Conservation (phyloP, 2,113 vertebrate species). For the Gorsachius goisagi region DNA sequence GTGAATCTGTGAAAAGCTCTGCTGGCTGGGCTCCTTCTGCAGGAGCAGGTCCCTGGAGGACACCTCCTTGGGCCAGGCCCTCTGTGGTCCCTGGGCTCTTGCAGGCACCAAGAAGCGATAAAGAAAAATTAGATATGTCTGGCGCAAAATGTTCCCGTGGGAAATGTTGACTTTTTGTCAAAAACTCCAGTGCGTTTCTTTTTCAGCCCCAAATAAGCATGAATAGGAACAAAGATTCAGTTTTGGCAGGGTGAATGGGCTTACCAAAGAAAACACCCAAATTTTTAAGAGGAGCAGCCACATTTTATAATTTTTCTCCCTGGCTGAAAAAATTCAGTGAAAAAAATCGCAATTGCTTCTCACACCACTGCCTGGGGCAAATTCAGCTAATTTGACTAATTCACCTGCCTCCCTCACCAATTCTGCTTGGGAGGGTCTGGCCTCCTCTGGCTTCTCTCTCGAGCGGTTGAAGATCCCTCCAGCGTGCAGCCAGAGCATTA, state of each 20-base stretch:
- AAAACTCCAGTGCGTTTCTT: neutral
- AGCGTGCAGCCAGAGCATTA: accelerated
- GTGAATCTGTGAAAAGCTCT: neutral
- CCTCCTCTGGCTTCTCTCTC: neutral
- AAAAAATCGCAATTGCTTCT: neutral
- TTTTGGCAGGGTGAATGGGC: constrained; percentile 4
- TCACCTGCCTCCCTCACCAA: neutral
- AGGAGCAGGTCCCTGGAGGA: neutral
- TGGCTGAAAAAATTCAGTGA: neutral
- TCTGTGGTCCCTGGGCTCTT: accelerated
- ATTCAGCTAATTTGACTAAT: neutral
- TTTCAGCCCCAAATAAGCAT: constrained; percentile 3
- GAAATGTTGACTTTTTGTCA: constrained; percentile 60
- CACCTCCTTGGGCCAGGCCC: neutral
- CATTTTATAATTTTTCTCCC: neutral
- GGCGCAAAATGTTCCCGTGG: neutral
- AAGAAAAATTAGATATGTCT: constrained; percentile 23
- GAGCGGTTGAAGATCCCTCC: neutral
- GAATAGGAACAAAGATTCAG: constrained; percentile 54
- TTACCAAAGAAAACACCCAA: constrained; percentile 18
- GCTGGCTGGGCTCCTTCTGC: neutral
- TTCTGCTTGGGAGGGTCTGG: neutral
- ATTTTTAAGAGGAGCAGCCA: constrained; percentile 5
- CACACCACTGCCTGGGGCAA: neutral
- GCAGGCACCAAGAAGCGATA: neutral